These are phyloP conservation scores for Clarias magur DNA, from an alignment of 2,113 vertebrate species.

Conservation along the genomic window DNA sequence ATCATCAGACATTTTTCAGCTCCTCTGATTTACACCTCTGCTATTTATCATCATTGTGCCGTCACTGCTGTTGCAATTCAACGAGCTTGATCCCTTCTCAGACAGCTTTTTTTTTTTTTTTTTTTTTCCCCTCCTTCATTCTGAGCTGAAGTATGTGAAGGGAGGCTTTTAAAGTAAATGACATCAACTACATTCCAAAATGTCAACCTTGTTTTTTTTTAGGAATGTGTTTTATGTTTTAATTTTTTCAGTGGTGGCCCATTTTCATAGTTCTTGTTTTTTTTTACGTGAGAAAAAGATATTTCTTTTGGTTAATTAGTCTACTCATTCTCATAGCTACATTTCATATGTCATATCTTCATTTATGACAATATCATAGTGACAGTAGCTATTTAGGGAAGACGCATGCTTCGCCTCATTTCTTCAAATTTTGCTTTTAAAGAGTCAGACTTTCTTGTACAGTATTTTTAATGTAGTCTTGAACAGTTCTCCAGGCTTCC, in stretches of 20 bases:
- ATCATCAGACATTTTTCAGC: conserved; percentile 19
- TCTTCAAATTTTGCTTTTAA: too few species aligned
- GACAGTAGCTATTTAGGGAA: neutral
- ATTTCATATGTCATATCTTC: neutral
- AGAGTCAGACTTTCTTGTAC: too few species aligned
- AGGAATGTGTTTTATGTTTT: neutral
- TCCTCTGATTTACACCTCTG: neutral
- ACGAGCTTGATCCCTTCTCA: neutral
- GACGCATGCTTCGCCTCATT: neutral
- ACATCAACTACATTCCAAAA: neutral
- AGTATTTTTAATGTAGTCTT: too few species aligned
- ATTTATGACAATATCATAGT: neutral
- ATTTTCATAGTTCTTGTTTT: neutral
- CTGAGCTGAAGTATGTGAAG: neutral
- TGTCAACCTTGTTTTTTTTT: neutral
- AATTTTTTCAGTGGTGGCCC: neutral
- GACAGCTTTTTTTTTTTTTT: neutral
- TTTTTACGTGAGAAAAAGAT: neutral
- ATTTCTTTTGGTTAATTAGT: neutral
- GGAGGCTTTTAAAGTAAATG: neutral
- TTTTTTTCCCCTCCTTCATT: neutral
- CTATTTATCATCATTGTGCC: conserved; percentile 24
- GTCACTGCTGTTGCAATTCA: neutral
- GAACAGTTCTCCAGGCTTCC: too few species aligned
- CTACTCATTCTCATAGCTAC: neutral